These are phyloP conservation scores for Erynnis tages DNA, from an alignment of 2,888 invertebrate genomes.

Conservation along the genomic window DNA sequence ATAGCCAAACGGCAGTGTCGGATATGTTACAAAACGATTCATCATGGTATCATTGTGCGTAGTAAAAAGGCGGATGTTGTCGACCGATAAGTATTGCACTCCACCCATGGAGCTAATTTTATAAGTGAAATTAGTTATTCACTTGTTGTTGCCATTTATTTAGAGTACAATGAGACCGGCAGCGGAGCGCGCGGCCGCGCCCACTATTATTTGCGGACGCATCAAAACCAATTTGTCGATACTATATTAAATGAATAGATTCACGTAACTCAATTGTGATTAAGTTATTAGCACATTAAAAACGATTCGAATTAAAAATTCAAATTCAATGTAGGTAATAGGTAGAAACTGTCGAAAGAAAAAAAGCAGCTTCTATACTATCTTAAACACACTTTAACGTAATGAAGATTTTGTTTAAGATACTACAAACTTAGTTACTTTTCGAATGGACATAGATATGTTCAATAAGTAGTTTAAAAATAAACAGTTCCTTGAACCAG, in stretches of 20 bases:
- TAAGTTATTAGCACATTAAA: constrained; percentile 1
- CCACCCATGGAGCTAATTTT: constrained; percentile 78
- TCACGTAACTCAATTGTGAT: constrained; percentile 8
- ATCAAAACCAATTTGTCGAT: constrained; percentile 59
- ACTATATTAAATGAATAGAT: constrained; percentile 39
- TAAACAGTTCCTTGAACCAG: constrained; percentile 14
- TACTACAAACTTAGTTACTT: too few relatives aligned
- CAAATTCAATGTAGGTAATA: neutral
- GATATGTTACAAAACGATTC: constrained; percentile 48
- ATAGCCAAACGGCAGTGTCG: constrained; percentile 27
- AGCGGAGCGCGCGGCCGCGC: constrained; percentile 64
- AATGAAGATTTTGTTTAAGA: too few relatives aligned
- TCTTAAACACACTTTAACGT: too few relatives aligned
- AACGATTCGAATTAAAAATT: neutral
- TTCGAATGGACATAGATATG: too few relatives aligned
- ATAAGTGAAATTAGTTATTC: constrained; percentile 80
- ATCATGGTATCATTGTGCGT: constrained; percentile 56
- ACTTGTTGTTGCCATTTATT: constrained; percentile 81
- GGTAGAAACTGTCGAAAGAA: too few relatives aligned
- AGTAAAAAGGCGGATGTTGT: constrained; percentile 64
- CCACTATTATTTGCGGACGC: constrained; percentile 67
- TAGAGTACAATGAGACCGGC: constrained; percentile 68
- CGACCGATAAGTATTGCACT: constrained; percentile 75
- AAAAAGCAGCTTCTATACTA: too few relatives aligned
- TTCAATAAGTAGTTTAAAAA: constrained; percentile 5